Percentiles rank a stretch among this genome's conserved stretches.
These are phyloP conservation scores for Chascanopsetta lugubris DNA, from an alignment of 2,113 vertebrate species.

Conservation along the genomic window DNA sequence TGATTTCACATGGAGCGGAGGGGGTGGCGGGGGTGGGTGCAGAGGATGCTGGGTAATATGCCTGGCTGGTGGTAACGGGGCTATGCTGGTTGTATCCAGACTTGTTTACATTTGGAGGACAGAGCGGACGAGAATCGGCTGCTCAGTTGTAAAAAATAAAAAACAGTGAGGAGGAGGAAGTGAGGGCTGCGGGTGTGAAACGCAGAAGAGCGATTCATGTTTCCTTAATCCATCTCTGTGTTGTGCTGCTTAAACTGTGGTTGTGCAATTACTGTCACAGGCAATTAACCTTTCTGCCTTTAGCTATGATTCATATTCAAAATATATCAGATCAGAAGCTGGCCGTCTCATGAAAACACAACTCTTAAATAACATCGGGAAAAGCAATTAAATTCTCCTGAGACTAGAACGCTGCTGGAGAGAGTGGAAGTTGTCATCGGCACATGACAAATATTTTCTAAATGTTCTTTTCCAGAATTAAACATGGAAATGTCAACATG, in stretches of 20 bases:
- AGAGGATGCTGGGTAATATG: neutral
- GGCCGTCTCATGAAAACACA: slow-evolving; percentile 28
- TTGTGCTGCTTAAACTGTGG: slow-evolving; percentile 12
- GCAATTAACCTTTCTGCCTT: slow-evolving; percentile 63
- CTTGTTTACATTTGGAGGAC: neutral
- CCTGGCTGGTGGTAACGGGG: slow-evolving; percentile 17
- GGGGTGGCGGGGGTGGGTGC: too few species aligned
- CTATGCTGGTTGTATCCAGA: neutral
- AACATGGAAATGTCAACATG: neutral
- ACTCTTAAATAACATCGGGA: slow-evolving; percentile 11
- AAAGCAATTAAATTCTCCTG: slow-evolving; percentile 51
- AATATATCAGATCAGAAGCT: slow-evolving; percentile 37
- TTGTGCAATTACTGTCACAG: slow-evolving; percentile 41
- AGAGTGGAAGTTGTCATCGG: slow-evolving; percentile 26
- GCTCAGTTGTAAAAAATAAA: neutral
- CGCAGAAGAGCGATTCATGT: neutral
- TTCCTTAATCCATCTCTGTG: neutral
- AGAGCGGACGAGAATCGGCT: neutral
- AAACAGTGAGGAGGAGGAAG: neutral
- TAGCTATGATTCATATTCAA: slow-evolving; percentile 61
- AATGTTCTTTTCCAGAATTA: neutral
- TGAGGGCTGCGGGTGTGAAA: neutral
- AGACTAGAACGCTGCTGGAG: slow-evolving; percentile 8
- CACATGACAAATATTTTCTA: slow-evolving; percentile 35
- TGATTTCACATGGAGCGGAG: slow-evolving; percentile 22